Percentiles rank a stretch among this genome's conserved stretches.
These are phyloP conservation scores for Fistularia commersonii DNA, from an alignment of 2,797 vertebrate species.

Conservation along the genomic window DNA sequence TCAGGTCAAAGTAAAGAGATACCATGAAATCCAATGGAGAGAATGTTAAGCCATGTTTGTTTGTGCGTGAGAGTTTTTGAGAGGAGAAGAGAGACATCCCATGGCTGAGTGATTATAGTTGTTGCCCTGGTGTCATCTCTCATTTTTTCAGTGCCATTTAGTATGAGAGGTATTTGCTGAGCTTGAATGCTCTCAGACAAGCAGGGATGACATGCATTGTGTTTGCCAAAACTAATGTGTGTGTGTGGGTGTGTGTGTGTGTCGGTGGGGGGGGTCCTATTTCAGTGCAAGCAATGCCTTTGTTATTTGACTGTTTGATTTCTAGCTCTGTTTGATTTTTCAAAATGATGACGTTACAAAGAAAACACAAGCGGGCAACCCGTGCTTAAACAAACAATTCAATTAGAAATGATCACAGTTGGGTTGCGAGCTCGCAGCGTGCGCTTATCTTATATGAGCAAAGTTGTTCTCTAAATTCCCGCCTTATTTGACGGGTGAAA, in stretches of 20 bases:
- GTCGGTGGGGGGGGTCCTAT: conserved; percentile 14
- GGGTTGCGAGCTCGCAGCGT: too few species aligned
- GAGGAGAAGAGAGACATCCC: conserved; percentile 36
- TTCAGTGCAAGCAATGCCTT: conserved; percentile 17
- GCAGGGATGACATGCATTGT: conserved; percentile 50
- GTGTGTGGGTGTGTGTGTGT: too few species aligned
- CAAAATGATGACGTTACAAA: conserved; percentile 19
- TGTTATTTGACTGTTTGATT: conserved; percentile 36
- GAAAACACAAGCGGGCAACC: conserved; percentile 16
- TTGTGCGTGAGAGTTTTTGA: conserved; percentile 27
- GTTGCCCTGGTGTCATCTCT: conserved; percentile 52
- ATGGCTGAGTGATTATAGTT: conserved; percentile 41
- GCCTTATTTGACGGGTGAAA: too few species aligned
- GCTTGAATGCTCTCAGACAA: conserved; percentile 52
- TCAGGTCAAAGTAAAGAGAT: conserved; percentile 29
- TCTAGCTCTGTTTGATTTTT: conserved; percentile 27
- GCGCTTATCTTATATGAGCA: too few species aligned
- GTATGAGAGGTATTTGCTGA: conserved; percentile 50
- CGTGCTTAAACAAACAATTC: conserved; percentile 12
- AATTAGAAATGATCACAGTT: conserved; percentile 11
- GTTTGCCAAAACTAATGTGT: conserved; percentile 37
- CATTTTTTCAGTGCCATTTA: conserved; percentile 57
- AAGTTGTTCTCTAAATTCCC: too few species aligned
- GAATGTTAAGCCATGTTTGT: conserved; percentile 36
- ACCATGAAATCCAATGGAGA: conserved; percentile 17